phyloP scores from a whole-genome alignment of 2,888 invertebrate genomes.

The Chironomus tentans region DNA sequence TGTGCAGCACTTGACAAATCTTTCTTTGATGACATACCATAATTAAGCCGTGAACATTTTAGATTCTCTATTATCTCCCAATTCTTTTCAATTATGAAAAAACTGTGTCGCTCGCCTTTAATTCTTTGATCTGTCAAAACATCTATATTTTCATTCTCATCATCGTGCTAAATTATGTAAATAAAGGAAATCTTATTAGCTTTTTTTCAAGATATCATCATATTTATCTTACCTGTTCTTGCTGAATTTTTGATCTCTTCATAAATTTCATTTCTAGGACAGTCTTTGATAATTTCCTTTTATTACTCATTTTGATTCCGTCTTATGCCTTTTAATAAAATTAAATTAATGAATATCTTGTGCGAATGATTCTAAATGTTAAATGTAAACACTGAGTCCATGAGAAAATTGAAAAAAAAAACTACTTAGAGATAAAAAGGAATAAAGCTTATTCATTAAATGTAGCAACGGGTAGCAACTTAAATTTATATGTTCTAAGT shows the following conservation, averaged over 20 bases:
- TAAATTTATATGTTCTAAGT: too few species aligned
- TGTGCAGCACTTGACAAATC: neutral
- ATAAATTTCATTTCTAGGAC: constrained; percentile 25
- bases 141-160: constrained; percentile 17
- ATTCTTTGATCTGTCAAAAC: constrained; percentile 18
- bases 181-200: neutral
- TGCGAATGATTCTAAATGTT: too few species aligned
- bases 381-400: too few species aligned
- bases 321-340: neutral
- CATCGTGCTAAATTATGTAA: neutral
- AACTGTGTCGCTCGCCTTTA: neutral
- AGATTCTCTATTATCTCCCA: constrained; percentile 17
- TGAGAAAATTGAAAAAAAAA: too few species aligned
- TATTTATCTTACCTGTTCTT: neutral
- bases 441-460: too few species aligned
- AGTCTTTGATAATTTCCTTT: constrained; percentile 11
- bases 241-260: constrained; percentile 19
- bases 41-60: constrained; percentile 11
- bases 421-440: too few species aligned
- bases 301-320: constrained; percentile 9
- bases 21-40: constrained; percentile 13
- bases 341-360: neutral
- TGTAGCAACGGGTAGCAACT: too few species aligned
- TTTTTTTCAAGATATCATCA: too few species aligned
- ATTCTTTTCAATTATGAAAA: constrained; percentile 14